phyloP scores from a whole-genome alignment of 2,888 invertebrate genomes.

The Ophion slaviceki region DNA sequence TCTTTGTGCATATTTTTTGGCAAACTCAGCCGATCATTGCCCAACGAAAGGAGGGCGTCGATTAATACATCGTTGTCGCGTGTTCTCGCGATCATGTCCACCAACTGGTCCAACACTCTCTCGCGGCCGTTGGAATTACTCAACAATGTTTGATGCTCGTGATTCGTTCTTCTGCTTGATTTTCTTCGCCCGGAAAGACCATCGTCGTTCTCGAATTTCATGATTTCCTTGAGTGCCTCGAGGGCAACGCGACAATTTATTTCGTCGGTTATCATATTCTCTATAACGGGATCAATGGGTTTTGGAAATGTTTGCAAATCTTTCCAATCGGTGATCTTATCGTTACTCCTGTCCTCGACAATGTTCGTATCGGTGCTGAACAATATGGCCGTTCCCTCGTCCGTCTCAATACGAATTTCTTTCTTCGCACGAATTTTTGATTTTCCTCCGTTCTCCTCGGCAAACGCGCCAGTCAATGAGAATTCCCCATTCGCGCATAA shows the following conservation, averaged over 20 bases:
- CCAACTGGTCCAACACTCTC: slow-evolving; percentile 83
- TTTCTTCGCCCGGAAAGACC: slow-evolving; percentile 4
- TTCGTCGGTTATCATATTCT: slow-evolving; percentile 83
- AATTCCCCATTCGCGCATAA: slow-evolving; percentile 63
- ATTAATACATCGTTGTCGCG: slow-evolving; percentile 82
- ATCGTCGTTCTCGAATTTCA: slow-evolving; percentile 82
- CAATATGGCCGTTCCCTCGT: slow-evolving; percentile 75
- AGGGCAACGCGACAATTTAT: slow-evolving; percentile 84
- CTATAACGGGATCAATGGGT: slow-evolving; percentile 81
- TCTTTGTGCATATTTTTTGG: slow-evolving; percentile 80
- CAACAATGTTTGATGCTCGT: slow-evolving; percentile 6
- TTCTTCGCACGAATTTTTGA: slow-evolving; percentile 2
- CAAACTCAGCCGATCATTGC: slow-evolving; percentile 78
- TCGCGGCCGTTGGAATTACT: slow-evolving; percentile 69
- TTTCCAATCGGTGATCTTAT: slow-evolving; percentile 78
- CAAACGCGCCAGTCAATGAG: background rate
- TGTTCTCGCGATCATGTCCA: slow-evolving; percentile 83
- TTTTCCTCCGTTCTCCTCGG: background rate
- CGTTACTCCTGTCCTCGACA: slow-evolving; percentile 71
- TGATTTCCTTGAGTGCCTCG: slow-evolving; percentile 83
- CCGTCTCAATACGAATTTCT: slow-evolving; percentile 73
- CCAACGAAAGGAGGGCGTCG: slow-evolving; percentile 81
- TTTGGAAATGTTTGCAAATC: slow-evolving; percentile 72
- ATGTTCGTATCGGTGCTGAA: slow-evolving; percentile 71
- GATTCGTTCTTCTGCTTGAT: background rate